phyloP scores from a whole-genome alignment of 2,888 invertebrate species.

The Apodemia duryi region DNA sequence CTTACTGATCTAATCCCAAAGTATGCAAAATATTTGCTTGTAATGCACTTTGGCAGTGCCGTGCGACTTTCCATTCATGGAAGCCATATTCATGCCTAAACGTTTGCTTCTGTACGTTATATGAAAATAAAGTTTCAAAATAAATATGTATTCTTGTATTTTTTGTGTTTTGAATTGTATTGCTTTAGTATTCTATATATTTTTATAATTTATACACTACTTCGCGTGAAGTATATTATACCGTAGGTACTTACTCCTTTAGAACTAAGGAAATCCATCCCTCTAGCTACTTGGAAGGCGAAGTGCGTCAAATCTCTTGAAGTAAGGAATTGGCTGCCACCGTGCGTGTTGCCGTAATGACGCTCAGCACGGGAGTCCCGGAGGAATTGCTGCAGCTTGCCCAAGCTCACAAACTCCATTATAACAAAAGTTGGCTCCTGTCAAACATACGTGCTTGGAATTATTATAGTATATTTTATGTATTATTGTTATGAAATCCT shows the following conservation, averaged over 20 bases:
- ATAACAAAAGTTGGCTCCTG: constrained; percentile 94
- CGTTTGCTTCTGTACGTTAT: no score
- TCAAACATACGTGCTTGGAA: background rate
- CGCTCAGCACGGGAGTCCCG: constrained; percentile 91
- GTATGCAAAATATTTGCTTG: no score
- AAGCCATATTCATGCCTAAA: no score
- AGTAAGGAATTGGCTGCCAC: constrained; percentile 87
- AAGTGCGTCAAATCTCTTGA: constrained; percentile 93
- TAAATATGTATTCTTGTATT: no score
- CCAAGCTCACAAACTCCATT: constrained; percentile 93
- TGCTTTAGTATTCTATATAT: background rate
- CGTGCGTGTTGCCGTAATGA: constrained; percentile 88
- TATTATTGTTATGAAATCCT: no score
- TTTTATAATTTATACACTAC: no score
- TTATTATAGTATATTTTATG: background rate
- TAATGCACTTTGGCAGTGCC: no score
- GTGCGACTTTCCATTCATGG: no score
- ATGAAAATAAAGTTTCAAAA: no score
- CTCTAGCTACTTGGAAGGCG: constrained; percentile 93
- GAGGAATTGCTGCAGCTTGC: constrained; percentile 93
- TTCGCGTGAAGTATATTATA: background rate
- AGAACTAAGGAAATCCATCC: constrained; percentile 91
- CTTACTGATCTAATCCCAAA: no score
- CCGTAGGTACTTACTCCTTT: constrained; percentile 84
- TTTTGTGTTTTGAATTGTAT: no score